phyloP scores from a whole-genome alignment of 2,113 vertebrate genomes.

The Indicator indicator region DNA sequence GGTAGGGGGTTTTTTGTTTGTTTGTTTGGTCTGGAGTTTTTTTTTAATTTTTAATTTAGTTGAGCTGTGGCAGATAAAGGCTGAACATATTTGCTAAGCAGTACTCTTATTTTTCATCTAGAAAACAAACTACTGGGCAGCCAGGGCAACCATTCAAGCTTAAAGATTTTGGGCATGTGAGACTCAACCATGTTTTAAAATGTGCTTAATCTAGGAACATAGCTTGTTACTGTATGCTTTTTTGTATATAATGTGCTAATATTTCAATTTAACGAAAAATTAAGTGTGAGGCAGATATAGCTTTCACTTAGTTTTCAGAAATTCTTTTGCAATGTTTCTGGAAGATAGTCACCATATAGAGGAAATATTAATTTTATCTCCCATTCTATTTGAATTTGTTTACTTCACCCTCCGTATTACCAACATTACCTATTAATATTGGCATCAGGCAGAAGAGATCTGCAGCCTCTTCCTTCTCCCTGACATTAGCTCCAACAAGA shows the following conservation, averaged over 20 bases:
- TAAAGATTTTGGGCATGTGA: neutral
- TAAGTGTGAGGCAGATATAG: neutral
- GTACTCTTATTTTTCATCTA: neutral
- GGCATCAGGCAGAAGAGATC: neutral
- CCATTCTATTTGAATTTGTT: neutral
- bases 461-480: neutral
- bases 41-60: neutral
- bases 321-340: neutral
- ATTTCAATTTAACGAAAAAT: neutral
- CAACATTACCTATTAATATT: accelerated
- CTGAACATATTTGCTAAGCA: neutral
- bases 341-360: neutral
- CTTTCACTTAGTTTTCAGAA: neutral
- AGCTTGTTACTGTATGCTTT: neutral
- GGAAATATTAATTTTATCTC: neutral
- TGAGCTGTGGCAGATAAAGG: neutral
- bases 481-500: neutral
- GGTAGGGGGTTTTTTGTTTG: no score
- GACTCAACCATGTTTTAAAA: neutral
- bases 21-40: no score
- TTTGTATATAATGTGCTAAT: neutral
- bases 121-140: neutral
- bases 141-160: neutral
- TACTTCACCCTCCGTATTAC: neutral
- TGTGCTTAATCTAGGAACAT: neutral